Evolutionary conservation across 2,797 vertebrate species (phyloP).

Genomic region (Leucoraja ocellata): DNA sequence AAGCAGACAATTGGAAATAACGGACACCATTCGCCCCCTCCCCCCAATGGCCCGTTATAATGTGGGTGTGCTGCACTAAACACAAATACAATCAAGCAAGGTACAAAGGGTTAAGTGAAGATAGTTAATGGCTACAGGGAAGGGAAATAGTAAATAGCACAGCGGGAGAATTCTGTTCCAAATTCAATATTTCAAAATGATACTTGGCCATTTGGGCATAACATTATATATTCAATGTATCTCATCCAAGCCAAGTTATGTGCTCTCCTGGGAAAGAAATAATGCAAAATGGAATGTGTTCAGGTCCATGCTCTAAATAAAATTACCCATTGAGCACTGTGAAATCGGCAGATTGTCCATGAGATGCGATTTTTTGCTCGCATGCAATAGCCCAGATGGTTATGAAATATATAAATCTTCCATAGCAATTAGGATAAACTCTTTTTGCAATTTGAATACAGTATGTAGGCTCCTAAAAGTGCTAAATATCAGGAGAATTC

Average conservation of each 20-base stretch:
- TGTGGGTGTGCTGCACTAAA: too few species aligned
- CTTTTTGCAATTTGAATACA: not conserved
- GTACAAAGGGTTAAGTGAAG: too few species aligned
- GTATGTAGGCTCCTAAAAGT: not conserved
- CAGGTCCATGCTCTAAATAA: not conserved
- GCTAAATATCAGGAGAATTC: not conserved
- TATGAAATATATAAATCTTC: not conserved
- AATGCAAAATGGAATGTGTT: constrained; percentile 11
- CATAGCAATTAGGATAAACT: not conserved
- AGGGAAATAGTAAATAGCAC: not conserved
- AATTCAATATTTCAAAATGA: not conserved
- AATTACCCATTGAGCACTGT: not conserved
- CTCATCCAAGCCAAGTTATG: not conserved
- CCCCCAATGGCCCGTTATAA: too few species aligned
- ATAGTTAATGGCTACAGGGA: too few species aligned
- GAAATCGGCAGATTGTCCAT: not conserved
- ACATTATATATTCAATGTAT: not conserved
- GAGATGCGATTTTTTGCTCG: not conserved
- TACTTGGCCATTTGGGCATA: not conserved
- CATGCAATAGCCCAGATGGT: not conserved
- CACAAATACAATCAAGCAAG: too few species aligned
- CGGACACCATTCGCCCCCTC: too few species aligned
- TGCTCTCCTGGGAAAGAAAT: not conserved
- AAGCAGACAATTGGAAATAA: too few species aligned
- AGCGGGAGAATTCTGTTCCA: too few species aligned